Conservation (phyloP, 2,797 vertebrate genomes). For the Thamnophis elegans region DNA sequence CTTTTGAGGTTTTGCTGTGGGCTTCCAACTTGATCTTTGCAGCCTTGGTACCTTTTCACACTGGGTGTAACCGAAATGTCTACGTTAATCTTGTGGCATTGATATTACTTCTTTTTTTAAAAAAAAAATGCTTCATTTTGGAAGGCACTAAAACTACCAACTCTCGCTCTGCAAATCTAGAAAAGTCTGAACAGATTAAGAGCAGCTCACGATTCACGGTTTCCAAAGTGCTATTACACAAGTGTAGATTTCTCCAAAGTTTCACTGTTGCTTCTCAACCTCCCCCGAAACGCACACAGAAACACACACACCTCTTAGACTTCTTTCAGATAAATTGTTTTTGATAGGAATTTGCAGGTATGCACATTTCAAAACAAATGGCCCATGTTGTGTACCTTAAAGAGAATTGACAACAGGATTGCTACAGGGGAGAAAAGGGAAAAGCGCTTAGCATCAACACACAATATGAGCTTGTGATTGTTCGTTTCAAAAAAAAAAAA, state of each 20-base stretch:
- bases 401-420: background rate
- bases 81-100: conserved; percentile 2
- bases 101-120: conserved; percentile 3
- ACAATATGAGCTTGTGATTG: background rate
- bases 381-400: conserved; percentile 32
- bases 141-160: background rate
- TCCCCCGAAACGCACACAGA: conserved; percentile 6
- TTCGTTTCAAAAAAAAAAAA: background rate
- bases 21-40: conserved; percentile 6
- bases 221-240: conserved; percentile 12
- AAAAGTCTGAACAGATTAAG: background rate
- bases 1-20: background rate
- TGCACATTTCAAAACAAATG: background rate
- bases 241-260: conserved; percentile 13
- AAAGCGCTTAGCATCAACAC: conserved; percentile 10
- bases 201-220: background rate
- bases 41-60: background rate
- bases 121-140: background rate
- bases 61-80: background rate
- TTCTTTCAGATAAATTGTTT: conserved; percentile 20
- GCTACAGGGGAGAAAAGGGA: conserved; percentile 4
- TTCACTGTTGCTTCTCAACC: conserved; percentile 26
- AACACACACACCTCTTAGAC: background rate
- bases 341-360: conserved; percentile 35
- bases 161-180: background rate